phyloP scores from a whole-genome alignment of 2,797 vertebrate genomes.

The Xerus rutilus region DNA sequence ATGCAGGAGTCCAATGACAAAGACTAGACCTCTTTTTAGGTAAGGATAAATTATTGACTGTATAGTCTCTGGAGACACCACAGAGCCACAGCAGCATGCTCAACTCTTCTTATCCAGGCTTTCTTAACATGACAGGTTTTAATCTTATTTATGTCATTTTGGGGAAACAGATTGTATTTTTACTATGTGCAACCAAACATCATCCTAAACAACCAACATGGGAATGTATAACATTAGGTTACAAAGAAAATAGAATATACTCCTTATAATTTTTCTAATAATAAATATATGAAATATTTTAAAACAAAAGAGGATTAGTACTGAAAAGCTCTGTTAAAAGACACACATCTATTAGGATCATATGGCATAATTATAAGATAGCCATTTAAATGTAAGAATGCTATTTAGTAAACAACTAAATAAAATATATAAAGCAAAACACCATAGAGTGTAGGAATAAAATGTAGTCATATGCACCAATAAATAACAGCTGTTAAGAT shows the following conservation, averaged over 20 bases:
- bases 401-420: not conserved
- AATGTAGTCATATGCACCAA: not conserved
- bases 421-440: not conserved
- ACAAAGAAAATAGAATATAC: not conserved
- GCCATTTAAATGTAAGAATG: not conserved
- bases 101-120: not conserved
- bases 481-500: not conserved
- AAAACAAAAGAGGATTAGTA: not conserved
- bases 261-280: not conserved
- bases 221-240: not conserved
- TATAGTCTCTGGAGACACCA: not conserved
- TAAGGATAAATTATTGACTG: not conserved
- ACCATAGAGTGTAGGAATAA: not conserved
- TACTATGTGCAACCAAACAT: not conserved
- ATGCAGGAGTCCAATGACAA: not conserved
- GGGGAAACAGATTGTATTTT: not conserved
- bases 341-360: not conserved
- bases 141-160: not conserved
- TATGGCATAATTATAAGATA: not conserved
- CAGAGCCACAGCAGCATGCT: not conserved
- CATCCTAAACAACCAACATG: not conserved
- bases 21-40: not conserved
- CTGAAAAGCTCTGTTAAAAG: not conserved
- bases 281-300: not conserved
- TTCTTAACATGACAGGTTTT: not conserved